Base-by-base conservation (phyloP, 2,888 invertebrate species). In the Caenorhabditis virilis region DNA sequence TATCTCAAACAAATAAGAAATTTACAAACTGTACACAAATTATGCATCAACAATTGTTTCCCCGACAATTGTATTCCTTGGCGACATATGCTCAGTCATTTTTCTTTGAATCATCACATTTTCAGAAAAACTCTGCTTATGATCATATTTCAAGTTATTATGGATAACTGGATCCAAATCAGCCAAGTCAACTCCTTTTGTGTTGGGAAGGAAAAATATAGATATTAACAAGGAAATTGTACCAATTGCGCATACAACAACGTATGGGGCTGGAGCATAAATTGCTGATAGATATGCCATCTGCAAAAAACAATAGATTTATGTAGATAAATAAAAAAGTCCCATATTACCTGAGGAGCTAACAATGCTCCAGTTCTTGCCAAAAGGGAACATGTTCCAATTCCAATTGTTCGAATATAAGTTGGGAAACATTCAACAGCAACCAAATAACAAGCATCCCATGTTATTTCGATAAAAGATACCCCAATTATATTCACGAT, bases 361-460 rank as follows among this genome's bases (percentile, higher is more conserved):
- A 78, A 41, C 11, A 79, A 66, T 22, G 79, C 79, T 22, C 79
- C 79, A 16, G 70, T 60, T 38, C 79, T 55, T 13, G 79, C 79
- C 36, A 79, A 38, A 15, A 79, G 63, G 2, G 78, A 78, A 50
- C 79, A 79, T 2, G 77, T 72, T 1, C 78, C 78, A 25, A 78
- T 46, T 9, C 72, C 68, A 22, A 74, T 69, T 0, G 71, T 64
- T 7, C 74, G 30, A 26, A 74, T 53, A 20, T 57, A 57, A 2
- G 74, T 74, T 9, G 74, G 74, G 38, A 79, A 77, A 23, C 69
- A 68, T 50, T 80, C 80, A n/a, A 77, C 80, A 4, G 78, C 76
- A 16, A 78, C 77, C 9, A 80, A 60, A 51, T 80, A 80, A 48
- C 78, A 78, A 0, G 79, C 80, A 42, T 80, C 80, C 80, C 80